Percentiles rank a stretch among this genome's conserved stretches.
phyloP scores from a whole-genome alignment of 2,797 vertebrate species.

The Anisognathus igniventris region DNA sequence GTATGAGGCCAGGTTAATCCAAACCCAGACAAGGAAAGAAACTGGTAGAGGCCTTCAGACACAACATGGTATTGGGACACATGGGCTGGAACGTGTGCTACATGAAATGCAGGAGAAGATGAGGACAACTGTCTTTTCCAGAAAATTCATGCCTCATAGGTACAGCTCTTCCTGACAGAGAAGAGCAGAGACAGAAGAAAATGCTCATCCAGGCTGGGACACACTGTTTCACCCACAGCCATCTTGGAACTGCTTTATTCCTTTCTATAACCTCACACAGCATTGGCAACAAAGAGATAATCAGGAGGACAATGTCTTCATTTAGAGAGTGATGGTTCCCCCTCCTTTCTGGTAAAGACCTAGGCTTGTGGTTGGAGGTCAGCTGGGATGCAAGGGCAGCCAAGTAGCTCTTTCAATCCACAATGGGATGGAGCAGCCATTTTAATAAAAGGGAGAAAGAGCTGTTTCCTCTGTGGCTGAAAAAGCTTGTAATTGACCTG shows the following conservation, averaged over 20 bases:
- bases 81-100: background rate
- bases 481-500: constrained; percentile 44
- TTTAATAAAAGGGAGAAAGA: constrained; percentile 34
- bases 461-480: constrained; percentile 6
- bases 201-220: background rate
- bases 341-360: constrained; percentile 11
- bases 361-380: constrained; percentile 23
- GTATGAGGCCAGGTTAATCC: background rate
- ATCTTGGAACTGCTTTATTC: background rate
- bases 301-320: constrained; percentile 19
- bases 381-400: background rate
- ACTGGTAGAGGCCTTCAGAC: background rate
- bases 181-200: background rate
- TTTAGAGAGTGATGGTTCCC: background rate
- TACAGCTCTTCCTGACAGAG: background rate
- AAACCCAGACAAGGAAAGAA: background rate
- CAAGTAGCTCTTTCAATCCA: constrained; percentile 24
- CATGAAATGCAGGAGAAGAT: background rate
- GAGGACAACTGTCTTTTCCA: background rate
- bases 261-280: background rate
- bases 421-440: background rate
- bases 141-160: background rate
- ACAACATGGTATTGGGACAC: background rate
- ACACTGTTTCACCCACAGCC: background rate
- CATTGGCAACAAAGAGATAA: background rate